Base-by-base conservation (phyloP, 2,797 vertebrate species). In the Diceros bicornis region DNA sequence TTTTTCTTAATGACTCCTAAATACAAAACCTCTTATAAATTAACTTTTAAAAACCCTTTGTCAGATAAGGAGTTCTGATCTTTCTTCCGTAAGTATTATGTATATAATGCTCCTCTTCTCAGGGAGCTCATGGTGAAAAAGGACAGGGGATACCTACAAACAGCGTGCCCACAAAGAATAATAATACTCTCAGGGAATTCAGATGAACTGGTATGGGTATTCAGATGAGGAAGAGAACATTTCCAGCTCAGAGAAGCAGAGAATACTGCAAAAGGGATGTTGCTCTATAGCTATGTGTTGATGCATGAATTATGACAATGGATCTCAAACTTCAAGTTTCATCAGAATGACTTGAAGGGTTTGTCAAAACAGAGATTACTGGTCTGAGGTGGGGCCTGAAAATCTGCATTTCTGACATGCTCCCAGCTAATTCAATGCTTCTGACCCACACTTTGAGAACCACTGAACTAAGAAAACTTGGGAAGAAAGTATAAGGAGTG, bases 21-120 rank as follows among this genome's bases (percentile, higher is more conserved):
- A 17, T 16, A 47, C 17, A 83, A 91, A 17, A n/a, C 11, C 41
- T 61, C 74, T 74, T 86, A 89, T 68, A 83, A 69, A 95, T 91
- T 77, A 61, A 77, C 59, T 95, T 96, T 90, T 68, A 74, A 87
- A 96, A 84, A 68, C 18, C 11, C 20, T 83, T 93, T 77, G 64
- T 14, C 34, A 97, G 89, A 86, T 75, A 69, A 92, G 61, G 44
- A 94, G 37, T 85, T 92, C 47, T 72, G n/a, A 37, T 89, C 75
- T 86, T 97, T 96, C 75, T 75, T 71, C n/a, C 14, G 32, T 57
- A 81, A 62, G 16, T 71, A 95, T 62, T 47, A 32, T 50, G 16
- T 41, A 37, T 64, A 41, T 11, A 84, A 79, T 16, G 20, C 0
- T 50, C n/a, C 55, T 79, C 75, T 93, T 85, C 34, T 52, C 62